Percentiles rank a stretch among this genome's conserved stretches.
phyloP scores from a whole-genome alignment of 2,797 vertebrate genomes.

The Molossus alvarezi region DNA sequence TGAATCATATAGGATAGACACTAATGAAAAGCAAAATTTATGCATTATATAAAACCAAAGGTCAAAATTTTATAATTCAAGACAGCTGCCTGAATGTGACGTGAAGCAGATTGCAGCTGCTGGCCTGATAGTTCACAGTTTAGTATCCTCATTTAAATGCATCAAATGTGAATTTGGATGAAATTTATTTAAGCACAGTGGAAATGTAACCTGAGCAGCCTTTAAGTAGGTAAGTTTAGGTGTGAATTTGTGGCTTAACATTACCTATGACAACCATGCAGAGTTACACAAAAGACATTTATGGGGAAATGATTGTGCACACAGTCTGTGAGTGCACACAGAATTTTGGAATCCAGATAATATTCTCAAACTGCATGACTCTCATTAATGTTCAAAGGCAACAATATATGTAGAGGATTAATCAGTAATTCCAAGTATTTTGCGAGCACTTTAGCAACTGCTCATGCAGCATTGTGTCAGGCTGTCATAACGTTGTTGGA shows the following conservation, averaged over 20 bases:
- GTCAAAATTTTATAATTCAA: slow-evolving; percentile 29
- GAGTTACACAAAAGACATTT: not conserved
- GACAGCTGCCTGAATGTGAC: not conserved
- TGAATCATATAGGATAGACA: not conserved
- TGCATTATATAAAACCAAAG: not conserved
- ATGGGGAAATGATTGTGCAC: not conserved
- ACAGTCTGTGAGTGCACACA: not conserved
- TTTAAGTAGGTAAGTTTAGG: not conserved
- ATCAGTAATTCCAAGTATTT: not conserved
- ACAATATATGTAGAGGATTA: not conserved
- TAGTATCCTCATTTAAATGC: not conserved
- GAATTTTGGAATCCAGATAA: not conserved
- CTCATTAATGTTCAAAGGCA: not conserved
- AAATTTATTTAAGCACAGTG: slow-evolving; percentile 1
- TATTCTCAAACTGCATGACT: not conserved
- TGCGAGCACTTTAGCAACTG: not conserved
- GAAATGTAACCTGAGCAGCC: not conserved
- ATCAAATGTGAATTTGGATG: not conserved
- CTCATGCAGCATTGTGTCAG: not conserved
- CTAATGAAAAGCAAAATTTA: not conserved
- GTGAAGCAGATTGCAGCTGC: not conserved
- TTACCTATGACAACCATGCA: not conserved
- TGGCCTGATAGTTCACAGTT: not conserved
- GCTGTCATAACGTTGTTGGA: not conserved
- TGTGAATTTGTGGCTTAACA: not conserved